These are phyloP conservation scores for Vulpes ferrilata DNA, from an alignment of 2,113 vertebrate species.

Conservation along the genomic window DNA sequence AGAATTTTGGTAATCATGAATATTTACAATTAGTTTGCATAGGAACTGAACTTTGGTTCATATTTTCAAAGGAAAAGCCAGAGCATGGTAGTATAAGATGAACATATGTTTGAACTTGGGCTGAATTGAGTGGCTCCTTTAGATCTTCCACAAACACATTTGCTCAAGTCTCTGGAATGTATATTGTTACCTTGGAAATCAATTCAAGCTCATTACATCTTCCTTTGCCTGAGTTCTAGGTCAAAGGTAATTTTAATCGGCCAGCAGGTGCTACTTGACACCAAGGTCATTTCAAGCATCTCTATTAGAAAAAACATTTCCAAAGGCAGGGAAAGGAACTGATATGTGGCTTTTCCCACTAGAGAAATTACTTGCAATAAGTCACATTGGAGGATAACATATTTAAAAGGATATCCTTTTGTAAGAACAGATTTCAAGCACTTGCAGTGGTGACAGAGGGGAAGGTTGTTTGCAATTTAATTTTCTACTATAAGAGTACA, in stretches of 20 bases:
- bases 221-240: neutral
- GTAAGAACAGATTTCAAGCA: conserved; percentile 53
- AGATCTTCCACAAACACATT: neutral
- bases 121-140: neutral
- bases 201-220: neutral
- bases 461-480: conserved; percentile 47
- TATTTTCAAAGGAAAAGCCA: neutral
- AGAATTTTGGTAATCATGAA: neutral
- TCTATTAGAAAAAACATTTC: neutral
- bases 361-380: conserved; percentile 39
- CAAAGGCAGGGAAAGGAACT: neutral
- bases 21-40: conserved; percentile 12
- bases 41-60: conserved; percentile 43
- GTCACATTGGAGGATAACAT: neutral
- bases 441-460: conserved; percentile 27
- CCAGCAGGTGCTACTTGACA: neutral
- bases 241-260: neutral
- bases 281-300: conserved; percentile 18
- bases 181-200: neutral
- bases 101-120: neutral
- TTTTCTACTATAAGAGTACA: conserved; percentile 41
- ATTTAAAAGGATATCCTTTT: conserved; percentile 41
- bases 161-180: neutral
- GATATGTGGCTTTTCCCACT: neutral
- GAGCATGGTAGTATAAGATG: neutral